phyloP scores from a whole-genome alignment of 2,888 invertebrate genomes.

The Carpatolechia fugitivella region DNA sequence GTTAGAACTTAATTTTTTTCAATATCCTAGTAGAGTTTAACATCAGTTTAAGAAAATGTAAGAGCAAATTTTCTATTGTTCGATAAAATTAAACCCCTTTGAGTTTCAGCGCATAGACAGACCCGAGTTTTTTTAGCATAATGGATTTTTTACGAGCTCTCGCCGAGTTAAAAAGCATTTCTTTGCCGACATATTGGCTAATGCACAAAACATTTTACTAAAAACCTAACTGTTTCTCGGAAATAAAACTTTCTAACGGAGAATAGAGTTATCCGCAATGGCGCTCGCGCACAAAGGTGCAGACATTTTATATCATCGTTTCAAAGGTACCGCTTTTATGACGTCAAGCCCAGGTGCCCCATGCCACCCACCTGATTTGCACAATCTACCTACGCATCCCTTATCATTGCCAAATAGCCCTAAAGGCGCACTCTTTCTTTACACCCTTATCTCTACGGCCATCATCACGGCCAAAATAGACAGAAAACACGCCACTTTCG shows the following conservation, averaged over 20 bases:
- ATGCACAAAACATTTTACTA: constrained; percentile 29
- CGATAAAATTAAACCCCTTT: constrained; percentile 22
- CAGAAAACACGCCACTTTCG: neutral
- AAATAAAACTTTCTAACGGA: constrained; percentile 65
- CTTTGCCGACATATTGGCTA: constrained; percentile 21
- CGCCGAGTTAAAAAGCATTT: constrained; percentile 8
- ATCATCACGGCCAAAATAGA: constrained; percentile 3
- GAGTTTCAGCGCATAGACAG: neutral
- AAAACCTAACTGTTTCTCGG: constrained; percentile 51
- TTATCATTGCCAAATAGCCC: constrained; percentile 42
- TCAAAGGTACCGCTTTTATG: constrained; percentile 60
- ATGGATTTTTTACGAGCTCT: constrained; percentile 19
- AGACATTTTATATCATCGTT: constrained; percentile 64
- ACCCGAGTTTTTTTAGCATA: constrained; percentile 4
- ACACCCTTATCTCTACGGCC: constrained; percentile 8
- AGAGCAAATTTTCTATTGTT: constrained; percentile 7
- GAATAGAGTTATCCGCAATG: constrained; percentile 41
- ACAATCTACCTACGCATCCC: constrained; percentile 43
- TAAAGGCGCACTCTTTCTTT: constrained; percentile 35
- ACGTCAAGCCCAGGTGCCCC: constrained; percentile 42
- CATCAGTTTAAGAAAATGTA: too few relatives aligned
- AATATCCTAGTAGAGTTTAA: too few relatives aligned
- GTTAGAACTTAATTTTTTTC: too few relatives aligned
- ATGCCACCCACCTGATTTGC: constrained; percentile 56
- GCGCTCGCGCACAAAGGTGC: constrained; percentile 54